Conservation (phyloP, 2,888 invertebrate genomes). For the Taphrorychus bicolor region DNA sequence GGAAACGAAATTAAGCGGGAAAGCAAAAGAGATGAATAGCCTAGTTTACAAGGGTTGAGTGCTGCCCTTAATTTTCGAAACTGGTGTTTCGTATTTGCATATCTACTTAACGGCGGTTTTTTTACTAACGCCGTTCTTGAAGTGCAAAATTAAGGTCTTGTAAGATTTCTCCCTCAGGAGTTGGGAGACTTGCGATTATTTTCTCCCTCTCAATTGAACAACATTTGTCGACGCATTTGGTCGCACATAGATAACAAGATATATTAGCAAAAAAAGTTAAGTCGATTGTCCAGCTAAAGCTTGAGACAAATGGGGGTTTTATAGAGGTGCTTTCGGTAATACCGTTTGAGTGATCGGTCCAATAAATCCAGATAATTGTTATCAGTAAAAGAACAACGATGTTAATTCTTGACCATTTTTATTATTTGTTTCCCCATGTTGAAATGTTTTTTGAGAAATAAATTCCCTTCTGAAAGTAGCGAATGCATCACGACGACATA, state of each 20-base stretch:
- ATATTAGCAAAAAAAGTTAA: slow-evolving; percentile 22
- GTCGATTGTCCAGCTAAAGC: slow-evolving; percentile 16
- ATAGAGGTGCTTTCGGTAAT: slow-evolving; percentile 18
- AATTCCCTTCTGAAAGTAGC: slow-evolving; percentile 4
- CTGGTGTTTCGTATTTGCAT: slow-evolving; percentile 16
- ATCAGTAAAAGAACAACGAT: slow-evolving; percentile 5
- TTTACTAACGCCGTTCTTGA: not conserved
- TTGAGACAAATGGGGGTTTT: slow-evolving; percentile 20
- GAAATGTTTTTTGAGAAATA: slow-evolving; percentile 9
- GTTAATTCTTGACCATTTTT: not conserved
- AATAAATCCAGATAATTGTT: slow-evolving; percentile 22
- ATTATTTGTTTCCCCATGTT: too few relatives aligned
- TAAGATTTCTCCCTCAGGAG: too few relatives aligned
- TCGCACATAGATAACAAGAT: not conserved
- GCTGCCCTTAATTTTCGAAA: slow-evolving; percentile 13
- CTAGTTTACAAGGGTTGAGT: slow-evolving; percentile 22
- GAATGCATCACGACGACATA: slow-evolving; percentile 14
- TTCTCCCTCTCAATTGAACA: slow-evolving; percentile 6
- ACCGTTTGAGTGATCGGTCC: slow-evolving; percentile 18
- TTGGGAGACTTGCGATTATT: too few relatives aligned
- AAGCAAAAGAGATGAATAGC: slow-evolving; percentile 20
- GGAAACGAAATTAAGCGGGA: slow-evolving; percentile 21
- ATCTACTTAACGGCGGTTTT: slow-evolving; percentile 2
- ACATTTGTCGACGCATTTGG: slow-evolving; percentile 8
- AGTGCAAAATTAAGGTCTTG: not conserved